These are phyloP conservation scores for Watsonalla cultraria DNA, from an alignment of 2,888 invertebrate species.

Conservation along the genomic window DNA sequence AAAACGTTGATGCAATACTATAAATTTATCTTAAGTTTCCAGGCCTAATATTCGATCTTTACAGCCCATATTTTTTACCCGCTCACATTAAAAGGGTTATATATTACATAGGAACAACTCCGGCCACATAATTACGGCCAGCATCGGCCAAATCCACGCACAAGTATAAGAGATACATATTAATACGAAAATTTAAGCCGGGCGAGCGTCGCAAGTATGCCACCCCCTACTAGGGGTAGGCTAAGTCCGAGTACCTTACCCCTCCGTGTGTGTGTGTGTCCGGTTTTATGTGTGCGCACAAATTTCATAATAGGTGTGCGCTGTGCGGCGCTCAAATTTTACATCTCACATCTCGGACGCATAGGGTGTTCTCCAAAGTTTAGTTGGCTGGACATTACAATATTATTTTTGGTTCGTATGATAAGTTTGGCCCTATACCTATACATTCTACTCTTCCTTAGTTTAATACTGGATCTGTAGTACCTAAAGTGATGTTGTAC, in stretches of 20 bases:
- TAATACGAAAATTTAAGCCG: constrained; percentile 74
- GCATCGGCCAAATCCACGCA: constrained; percentile 59
- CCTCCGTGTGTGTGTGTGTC: constrained; percentile 38
- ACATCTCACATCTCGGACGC: constrained; percentile 67
- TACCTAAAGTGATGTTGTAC: too few relatives aligned
- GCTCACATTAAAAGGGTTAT: constrained; percentile 28
- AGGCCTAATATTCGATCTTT: neutral
- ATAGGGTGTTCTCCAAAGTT: constrained; percentile 42
- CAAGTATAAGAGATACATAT: constrained; percentile 67
- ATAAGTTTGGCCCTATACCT: neutral
- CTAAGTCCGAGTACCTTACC: constrained; percentile 58
- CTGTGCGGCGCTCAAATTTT: constrained; percentile 72
- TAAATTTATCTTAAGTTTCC: too few relatives aligned
- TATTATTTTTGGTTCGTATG: neutral
- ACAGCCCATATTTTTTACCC: constrained; percentile 20
- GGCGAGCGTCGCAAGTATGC: constrained; percentile 64
- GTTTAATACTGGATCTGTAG: neutral
- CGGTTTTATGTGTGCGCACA: constrained; percentile 51
- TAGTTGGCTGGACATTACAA: constrained; percentile 5
- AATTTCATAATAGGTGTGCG: constrained; percentile 74
- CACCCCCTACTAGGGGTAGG: constrained; percentile 46
- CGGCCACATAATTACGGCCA: constrained; percentile 50
- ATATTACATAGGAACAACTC: constrained; percentile 18
- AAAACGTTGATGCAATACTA: too few relatives aligned
- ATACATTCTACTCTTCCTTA: neutral